A percentile compares a stretch with the other conserved stretches of the same genome.
phyloP scores from a whole-genome alignment of 2,797 vertebrate genomes.

The Centropyge bicolor region DNA sequence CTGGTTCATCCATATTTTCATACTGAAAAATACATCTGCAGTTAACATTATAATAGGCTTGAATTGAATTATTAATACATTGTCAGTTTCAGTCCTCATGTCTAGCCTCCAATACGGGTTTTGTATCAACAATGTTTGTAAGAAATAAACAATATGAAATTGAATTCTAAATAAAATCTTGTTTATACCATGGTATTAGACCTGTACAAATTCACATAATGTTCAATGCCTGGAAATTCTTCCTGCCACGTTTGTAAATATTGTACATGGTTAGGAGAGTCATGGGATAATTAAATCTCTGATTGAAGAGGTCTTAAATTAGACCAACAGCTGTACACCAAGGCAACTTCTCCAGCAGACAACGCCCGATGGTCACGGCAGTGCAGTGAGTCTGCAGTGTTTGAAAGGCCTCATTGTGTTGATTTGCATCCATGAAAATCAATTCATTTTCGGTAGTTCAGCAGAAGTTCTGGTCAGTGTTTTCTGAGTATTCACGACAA shows the following conservation, averaged over 20 bases:
- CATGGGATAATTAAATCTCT: background rate
- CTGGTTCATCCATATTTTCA: slow-evolving; percentile 20
- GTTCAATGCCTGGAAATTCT: background rate
- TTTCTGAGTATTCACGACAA: background rate
- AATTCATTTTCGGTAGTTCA: background rate
- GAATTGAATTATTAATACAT: slow-evolving; percentile 37
- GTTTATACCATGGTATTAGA: slow-evolving; percentile 71
- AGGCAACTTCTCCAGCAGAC: background rate
- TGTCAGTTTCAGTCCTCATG: slow-evolving; percentile 31
- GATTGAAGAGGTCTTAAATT: slow-evolving; percentile 17
- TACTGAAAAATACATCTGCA: slow-evolving; percentile 24
- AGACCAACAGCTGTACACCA: background rate
- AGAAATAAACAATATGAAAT: slow-evolving; percentile 57
- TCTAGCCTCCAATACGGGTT: slow-evolving; percentile 50
- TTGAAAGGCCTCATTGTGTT: slow-evolving; percentile 36
- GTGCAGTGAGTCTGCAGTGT: background rate
- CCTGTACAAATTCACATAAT: background rate
- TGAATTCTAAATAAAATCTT: slow-evolving; percentile 73
- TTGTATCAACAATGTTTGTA: slow-evolving; percentile 77
- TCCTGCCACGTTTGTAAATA: background rate
- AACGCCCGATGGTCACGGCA: background rate
- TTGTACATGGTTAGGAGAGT: background rate
- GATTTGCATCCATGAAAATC: slow-evolving; percentile 11
- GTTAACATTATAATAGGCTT: slow-evolving; percentile 37
- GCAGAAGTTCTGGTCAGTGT: background rate